Evolutionary conservation across 2,888 invertebrate genomes (phyloP).

Genomic region (Folsomia manolachei): DNA sequence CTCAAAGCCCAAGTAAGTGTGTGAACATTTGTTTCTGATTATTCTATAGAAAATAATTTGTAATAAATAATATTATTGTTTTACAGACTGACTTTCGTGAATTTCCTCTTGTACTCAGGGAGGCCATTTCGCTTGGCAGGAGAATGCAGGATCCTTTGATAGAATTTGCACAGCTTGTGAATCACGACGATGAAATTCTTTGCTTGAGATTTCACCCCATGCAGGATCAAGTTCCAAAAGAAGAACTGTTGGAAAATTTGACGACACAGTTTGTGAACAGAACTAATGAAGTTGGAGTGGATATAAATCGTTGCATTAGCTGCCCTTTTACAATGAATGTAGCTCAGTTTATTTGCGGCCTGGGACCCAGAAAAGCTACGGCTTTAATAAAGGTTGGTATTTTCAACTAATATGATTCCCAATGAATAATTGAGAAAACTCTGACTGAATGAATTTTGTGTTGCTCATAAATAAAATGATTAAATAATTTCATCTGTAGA

Average conservation of each 20-base stretch:
- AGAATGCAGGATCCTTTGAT: conserved; percentile 91
- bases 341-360: conserved; percentile 93
- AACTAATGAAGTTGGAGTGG: conserved; percentile 97
- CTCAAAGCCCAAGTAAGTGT: conserved; percentile 70
- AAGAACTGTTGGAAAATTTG: conserved; percentile 79
- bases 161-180: conserved; percentile 94
- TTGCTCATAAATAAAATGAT: neutral
- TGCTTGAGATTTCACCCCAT: conserved; percentile 88
- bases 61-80: neutral
- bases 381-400: conserved; percentile 67
- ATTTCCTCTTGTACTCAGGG: conserved; percentile 83
- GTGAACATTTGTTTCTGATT: neutral
- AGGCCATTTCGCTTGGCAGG: conserved; percentile 89
- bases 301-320: conserved; percentile 88
- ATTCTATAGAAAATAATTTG: neutral
- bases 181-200: conserved; percentile 92
- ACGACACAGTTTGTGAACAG: conserved; percentile 86
- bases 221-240: conserved; percentile 66
- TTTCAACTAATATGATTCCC: neutral
- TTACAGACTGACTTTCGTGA: conserved; percentile 78
- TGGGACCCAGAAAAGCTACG: conserved; percentile 92
- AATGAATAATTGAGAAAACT: neutral
- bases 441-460: conserved; percentile 17
- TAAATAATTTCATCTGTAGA: conserved; percentile 51
- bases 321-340: conserved; percentile 82